Evolutionary conservation across 2,113 vertebrate genomes (phyloP), one percentile per base, ranked within the genome.

Genomic region (Pterocles gutturalis): DNA sequence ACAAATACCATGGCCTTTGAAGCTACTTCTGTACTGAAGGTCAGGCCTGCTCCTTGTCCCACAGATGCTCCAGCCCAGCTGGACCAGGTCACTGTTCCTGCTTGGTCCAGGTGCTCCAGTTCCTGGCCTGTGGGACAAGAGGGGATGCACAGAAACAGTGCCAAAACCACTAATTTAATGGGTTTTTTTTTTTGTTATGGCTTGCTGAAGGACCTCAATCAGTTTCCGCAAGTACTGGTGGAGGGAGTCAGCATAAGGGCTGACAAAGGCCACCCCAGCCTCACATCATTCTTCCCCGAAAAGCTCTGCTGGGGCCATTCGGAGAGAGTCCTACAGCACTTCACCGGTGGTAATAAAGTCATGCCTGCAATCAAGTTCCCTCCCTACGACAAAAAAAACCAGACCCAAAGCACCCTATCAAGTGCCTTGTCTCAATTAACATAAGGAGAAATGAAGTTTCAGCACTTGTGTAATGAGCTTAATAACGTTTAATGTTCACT

Each of bases 221-320:
- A 49, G 10, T 28, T 65, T 48, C 61, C 67, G 43, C 31, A 72
- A 72, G 45, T 0, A 0, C 19, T 71, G 36, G 18, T 61, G 31
- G 65, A 60, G 2, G 20, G 34, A 83, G 6, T 53, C 16, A 36
- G 28, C 3, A 0, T 5, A 13, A 75, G 24, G 38, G 29, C 28
- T 91, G 41, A 49, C 29, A 33, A 71, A 69, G 43, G 21, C 48
- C 25, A 34, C 18, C 5, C 17, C 0, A 0, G 9, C 18, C 28
- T 57, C 78, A n/a, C 26, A 11, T 24, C 1, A 0, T 38, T 64
- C 20, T 62, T 58, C 45, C 24, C 41, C 1, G 0, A 33, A 49
- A 72, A 28, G 15, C 7, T 82, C 51, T 84, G 34, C 51, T 36
- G 48, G 18, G 7, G 4, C 38, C 24, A 7, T n/a, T 58, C 36